Base-by-base conservation (phyloP, 2,888 invertebrate species). In the Syrphus vitripennis region DNA sequence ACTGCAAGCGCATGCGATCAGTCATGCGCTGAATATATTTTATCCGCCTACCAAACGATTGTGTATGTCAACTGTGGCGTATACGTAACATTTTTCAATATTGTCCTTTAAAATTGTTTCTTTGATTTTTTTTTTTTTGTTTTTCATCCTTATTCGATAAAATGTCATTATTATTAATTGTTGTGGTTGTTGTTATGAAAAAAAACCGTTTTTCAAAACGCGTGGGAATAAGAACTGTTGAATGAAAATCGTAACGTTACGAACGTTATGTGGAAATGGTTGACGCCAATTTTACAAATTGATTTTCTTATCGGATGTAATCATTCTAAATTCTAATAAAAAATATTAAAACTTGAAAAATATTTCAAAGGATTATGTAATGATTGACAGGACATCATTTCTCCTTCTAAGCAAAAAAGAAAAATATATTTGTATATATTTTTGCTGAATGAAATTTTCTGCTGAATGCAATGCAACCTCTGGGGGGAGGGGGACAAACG, bases 1-100 rank as follows among this genome's bases (percentile, higher is more conserved):
- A 86, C 63, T 86, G 86, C 86, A 86, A 86, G 86, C 86, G 86
- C 86, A 86, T 86, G 86, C 86, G 86, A 86, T 74, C 77, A 86
- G 86, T 86, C 86, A 86, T 86, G 86, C 86, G 86, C 86, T 81
- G 81, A 86, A 86, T 77, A 82, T 77, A 42, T 78, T 81, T 86
- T 86, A 86, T 86, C 86, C 86, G 86, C 86, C 86, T 86, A 86
- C 81, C 72, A 53, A 61, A 75, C 42, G 55, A 21, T 67, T 67
- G 67, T 76, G 45, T 76, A 59, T 72, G 76, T 57, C 57, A 59
- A 71, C 69, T 69, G 21, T 86, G 81, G 86, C 77, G 86, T 86
- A 86, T 82, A 78, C 86, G 86, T 84, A 84, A 80, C 29, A 67
- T 80, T 80, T 84, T 77, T 67, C 34, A 26, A 12, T 45, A 40